Evolutionary conservation across 2,797 vertebrate species (phyloP).

Genomic region (Oreochromis mossambicus): DNA sequence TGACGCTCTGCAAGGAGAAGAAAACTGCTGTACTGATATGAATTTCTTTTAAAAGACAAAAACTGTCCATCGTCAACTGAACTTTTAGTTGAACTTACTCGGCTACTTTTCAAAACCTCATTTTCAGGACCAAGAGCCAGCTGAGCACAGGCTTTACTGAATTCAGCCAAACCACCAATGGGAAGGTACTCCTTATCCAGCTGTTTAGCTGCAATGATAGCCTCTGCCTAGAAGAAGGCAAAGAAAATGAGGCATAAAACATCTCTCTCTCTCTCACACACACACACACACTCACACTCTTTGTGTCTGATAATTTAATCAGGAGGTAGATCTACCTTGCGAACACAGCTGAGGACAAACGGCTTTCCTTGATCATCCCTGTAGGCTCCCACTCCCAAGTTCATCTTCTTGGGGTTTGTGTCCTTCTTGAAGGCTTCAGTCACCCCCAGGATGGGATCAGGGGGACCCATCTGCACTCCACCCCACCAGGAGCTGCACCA

Average conservation of each 20-base stretch:
- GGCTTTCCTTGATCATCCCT: constrained; percentile 95
- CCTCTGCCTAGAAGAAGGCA: constrained; percentile 82
- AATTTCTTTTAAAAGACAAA: background rate
- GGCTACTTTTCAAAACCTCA: constrained; percentile 87
- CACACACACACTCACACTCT: background rate
- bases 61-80: background rate
- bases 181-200: constrained; percentile 96
- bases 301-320: background rate
- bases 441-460: constrained; percentile 96
- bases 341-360: constrained; percentile 89
- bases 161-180: constrained; percentile 88
- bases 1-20: constrained; percentile 80
- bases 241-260: background rate
- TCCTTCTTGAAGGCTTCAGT: constrained; percentile 94
- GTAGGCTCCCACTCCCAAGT: constrained; percentile 96
- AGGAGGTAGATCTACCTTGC: constrained; percentile 78
- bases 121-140: constrained; percentile 87
- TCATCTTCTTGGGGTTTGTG: constrained; percentile 96
- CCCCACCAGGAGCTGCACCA: constrained; percentile 92
- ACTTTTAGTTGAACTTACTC: constrained; percentile 77
- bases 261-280: background rate
- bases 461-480: constrained; percentile 95
- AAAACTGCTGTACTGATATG: background rate
- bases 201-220: constrained; percentile 85
- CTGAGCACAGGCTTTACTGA: constrained; percentile 85